Evolutionary conservation across 1,140 invertebrate genomes (phyloP).

Genomic region (Caenorhabditis brenneri): DNA sequence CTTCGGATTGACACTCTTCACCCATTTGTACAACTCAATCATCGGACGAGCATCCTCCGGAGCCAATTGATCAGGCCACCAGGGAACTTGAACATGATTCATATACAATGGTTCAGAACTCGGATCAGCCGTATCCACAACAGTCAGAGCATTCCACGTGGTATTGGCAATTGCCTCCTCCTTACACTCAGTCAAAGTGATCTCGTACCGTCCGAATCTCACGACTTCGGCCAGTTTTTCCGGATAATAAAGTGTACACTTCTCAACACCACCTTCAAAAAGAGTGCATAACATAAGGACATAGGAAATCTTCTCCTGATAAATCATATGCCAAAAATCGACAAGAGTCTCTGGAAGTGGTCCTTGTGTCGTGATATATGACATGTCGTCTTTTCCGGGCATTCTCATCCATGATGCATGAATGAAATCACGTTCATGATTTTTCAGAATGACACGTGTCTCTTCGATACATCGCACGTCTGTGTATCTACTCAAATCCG

Average conservation of each 20-base stretch:
- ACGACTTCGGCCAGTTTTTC: conserved; percentile 67
- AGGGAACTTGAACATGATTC: conserved; percentile 27
- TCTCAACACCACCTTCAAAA: conserved; percentile 19
- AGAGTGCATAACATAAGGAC: conserved; percentile 9
- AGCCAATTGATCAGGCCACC: conserved; percentile 17
- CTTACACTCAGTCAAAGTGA: neutral
- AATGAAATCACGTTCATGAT: conserved; percentile 41
- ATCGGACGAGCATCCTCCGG: conserved; percentile 11
- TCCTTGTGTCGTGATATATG: conserved; percentile 86
- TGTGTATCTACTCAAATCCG: conserved; percentile 47
- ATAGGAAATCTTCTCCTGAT: conserved; percentile 75
- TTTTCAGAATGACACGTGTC: conserved; percentile 46
- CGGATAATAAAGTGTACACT: conserved; percentile 75
- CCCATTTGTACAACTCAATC: conserved; percentile 26
- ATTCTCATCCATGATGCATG: conserved; percentile 77
- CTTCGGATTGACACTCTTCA: neutral
- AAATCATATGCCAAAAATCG: conserved; percentile 90
- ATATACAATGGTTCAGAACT: neutral
- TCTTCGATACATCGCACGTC: conserved; percentile 46
- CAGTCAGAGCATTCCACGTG: neutral
- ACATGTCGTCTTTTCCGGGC: conserved; percentile 75
- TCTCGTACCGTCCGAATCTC: neutral
- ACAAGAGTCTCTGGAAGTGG: conserved; percentile 82
- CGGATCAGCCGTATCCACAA: neutral
- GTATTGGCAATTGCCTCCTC: conserved; percentile 5